phyloP scores from a whole-genome alignment of 2,888 invertebrate genomes.

The Cerastis leucographa region DNA sequence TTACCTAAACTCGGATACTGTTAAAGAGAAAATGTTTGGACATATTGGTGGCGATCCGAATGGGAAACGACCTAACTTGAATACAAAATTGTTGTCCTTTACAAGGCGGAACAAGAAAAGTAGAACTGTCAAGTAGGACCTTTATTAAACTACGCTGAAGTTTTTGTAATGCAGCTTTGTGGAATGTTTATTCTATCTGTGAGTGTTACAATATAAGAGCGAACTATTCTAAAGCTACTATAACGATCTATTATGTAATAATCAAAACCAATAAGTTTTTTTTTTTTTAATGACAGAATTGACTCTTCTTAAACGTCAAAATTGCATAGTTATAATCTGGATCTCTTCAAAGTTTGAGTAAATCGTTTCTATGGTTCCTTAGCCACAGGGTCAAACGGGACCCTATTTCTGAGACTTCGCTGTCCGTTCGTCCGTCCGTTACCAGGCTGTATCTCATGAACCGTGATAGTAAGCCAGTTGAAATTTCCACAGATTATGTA shows the following conservation, averaged over 20 bases:
- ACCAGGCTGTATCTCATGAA: too few relatives aligned
- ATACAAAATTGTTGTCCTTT: slow-evolving; percentile 16
- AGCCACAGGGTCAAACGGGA: too few relatives aligned
- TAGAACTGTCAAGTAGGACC: neutral
- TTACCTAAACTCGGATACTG: slow-evolving; percentile 47
- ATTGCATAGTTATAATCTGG: neutral
- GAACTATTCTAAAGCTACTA: neutral
- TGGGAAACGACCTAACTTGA: neutral
- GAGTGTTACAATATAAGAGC: neutral
- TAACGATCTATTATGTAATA: neutral
- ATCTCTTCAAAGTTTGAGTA: too few relatives aligned
- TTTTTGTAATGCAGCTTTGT: neutral
- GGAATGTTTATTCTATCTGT: neutral
- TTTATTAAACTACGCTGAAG: slow-evolving; percentile 2
- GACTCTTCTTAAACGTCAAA: neutral
- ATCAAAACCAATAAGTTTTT: neutral
- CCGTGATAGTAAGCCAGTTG: too few relatives aligned
- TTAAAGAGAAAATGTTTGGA: slow-evolving; percentile 37
- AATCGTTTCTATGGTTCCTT: too few relatives aligned
- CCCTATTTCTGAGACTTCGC: too few relatives aligned
- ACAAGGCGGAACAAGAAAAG: neutral
- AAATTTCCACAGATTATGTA: too few relatives aligned
- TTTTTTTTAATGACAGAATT: neutral
- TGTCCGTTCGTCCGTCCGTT: too few relatives aligned
- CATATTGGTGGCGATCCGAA: slow-evolving; percentile 28